A percentile compares a stretch with the other conserved stretches of the same genome.
Conservation (phyloP, 2,797 vertebrate species). For the Girardinus metallicus region DNA sequence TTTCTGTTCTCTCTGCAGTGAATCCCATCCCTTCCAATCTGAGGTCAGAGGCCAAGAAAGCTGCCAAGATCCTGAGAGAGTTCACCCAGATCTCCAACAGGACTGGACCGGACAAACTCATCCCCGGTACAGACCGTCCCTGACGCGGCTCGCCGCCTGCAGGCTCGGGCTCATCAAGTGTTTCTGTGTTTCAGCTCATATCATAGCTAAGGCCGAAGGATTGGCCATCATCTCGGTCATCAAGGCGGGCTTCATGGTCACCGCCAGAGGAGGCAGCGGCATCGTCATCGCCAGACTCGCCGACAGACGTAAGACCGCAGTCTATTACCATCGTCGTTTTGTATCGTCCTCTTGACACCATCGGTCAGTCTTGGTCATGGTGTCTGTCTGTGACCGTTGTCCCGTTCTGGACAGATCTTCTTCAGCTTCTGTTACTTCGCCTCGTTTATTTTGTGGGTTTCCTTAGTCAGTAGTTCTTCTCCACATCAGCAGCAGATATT, state of each 20-base stretch:
- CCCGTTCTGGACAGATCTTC: not conserved
- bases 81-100: slow-evolving; percentile 95
- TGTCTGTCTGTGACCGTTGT: not conserved
- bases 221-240: slow-evolving; percentile 94
- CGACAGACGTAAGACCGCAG: slow-evolving; percentile 86
- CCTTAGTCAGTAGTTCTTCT: not conserved
- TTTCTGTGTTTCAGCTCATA: slow-evolving; percentile 82
- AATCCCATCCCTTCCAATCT: slow-evolving; percentile 93
- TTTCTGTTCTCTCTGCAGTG: slow-evolving; percentile 69
- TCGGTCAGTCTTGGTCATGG: not conserved
- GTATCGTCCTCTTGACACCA: not conserved
- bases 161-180: not conserved
- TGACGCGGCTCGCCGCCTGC: not conserved
- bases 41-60: slow-evolving; percentile 94
- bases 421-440: not conserved
- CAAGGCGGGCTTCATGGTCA: slow-evolving; percentile 95
- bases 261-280: slow-evolving; percentile 93
- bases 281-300: slow-evolving; percentile 89
- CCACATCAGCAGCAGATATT: not conserved
- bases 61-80: slow-evolving; percentile 93
- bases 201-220: slow-evolving; percentile 94
- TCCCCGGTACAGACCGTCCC: slow-evolving; percentile 83
- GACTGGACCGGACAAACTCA: slow-evolving; percentile 93
- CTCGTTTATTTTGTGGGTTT: slow-evolving; percentile 5
- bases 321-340: not conserved